These are phyloP conservation scores for Gallinago solitaria DNA, from an alignment of 2,797 vertebrate species.

Conservation along the genomic window DNA sequence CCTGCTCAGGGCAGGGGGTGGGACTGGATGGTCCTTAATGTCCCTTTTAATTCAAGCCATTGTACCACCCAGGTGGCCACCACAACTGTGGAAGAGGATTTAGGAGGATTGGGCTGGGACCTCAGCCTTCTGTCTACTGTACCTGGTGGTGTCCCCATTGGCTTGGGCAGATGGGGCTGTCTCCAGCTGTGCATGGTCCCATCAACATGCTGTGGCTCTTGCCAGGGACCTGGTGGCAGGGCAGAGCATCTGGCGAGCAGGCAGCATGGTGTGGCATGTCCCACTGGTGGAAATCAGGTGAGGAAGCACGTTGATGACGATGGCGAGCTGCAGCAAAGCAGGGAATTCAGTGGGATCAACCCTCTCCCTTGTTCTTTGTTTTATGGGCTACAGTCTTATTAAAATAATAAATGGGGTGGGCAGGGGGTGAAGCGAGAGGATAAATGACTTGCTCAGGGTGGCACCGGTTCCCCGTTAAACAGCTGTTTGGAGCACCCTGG, in stretches of 20 bases:
- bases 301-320: rapidly evolving
- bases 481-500: neutral
- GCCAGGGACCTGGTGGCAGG: neutral
- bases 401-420: neutral
- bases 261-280: rapidly evolving
- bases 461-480: neutral
- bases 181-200: rapidly evolving
- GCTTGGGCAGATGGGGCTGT: neutral
- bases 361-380: neutral
- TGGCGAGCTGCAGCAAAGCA: neutral
- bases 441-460: neutral
- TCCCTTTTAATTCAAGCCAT: too few species aligned
- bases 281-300: rapidly evolving
- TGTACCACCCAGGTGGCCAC: neutral
- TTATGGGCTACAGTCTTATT: neutral
- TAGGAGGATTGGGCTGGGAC: neutral
- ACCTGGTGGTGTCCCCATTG: neutral
- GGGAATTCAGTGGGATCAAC: neutral
- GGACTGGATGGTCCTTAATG: too few species aligned
- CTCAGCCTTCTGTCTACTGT: neutral
- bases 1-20: too few species aligned
- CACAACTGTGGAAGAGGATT: rapidly evolving
- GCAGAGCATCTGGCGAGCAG: neutral
- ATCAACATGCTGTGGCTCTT: rapidly evolving
- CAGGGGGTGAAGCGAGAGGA: neutral